Percentiles rank a stretch among this genome's conserved stretches.
phyloP scores from a whole-genome alignment of 2,113 vertebrate species.

The Rutilus rutilus region DNA sequence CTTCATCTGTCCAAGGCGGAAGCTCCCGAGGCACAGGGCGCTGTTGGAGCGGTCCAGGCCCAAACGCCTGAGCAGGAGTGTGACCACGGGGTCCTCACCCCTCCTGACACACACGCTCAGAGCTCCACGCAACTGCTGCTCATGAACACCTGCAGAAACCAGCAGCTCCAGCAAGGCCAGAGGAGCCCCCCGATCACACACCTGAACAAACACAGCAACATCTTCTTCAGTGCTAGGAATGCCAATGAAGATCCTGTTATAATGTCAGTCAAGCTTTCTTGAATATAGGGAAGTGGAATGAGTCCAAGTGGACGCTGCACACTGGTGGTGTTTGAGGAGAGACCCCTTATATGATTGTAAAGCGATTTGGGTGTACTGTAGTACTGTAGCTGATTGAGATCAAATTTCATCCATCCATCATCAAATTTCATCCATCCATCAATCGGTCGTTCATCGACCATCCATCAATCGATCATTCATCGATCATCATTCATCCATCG shows the following conservation, averaged over 20 bases:
- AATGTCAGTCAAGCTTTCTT: not conserved
- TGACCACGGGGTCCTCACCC: slow-evolving; percentile 81
- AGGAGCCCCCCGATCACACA: slow-evolving; percentile 86
- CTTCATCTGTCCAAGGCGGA: slow-evolving; percentile 86
- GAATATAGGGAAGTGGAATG: not conserved
- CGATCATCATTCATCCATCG: no score
- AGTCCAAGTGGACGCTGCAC: not conserved
- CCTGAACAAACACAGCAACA: slow-evolving; percentile 57
- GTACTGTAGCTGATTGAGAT: no score
- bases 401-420: no score
- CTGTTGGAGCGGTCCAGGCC: slow-evolving; percentile 87
- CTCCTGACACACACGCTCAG: slow-evolving; percentile 82
- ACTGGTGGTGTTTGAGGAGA: not conserved
- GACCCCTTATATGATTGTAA: not conserved
- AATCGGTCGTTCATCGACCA: no score
- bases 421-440: no score
- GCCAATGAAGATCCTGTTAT: not conserved
- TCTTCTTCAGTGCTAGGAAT: not conserved
- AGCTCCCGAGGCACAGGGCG: slow-evolving; percentile 91
- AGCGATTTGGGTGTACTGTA: not conserved
- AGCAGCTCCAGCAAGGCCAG: slow-evolving; percentile 88
- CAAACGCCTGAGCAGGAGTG: slow-evolving; percentile 85
- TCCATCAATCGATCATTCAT: no score
- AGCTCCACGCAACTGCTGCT: slow-evolving; percentile 88
- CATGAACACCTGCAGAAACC: slow-evolving; percentile 81